phyloP scores from a whole-genome alignment of 2,888 invertebrate species.

The Idaea dimidiata region DNA sequence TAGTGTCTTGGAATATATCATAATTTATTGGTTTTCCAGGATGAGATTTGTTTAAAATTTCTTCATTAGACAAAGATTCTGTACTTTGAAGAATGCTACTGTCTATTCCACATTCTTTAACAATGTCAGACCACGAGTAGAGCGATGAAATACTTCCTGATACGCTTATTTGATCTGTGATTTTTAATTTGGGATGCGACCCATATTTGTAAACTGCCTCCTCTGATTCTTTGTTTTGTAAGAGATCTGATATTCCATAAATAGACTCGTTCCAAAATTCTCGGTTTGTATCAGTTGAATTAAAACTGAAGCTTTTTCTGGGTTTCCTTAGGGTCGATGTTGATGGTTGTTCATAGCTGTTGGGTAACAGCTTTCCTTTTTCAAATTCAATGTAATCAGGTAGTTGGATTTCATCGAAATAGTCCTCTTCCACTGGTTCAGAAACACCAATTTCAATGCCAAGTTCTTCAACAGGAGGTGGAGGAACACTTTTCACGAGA shows the following conservation, averaged over 20 bases:
- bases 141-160: slow-evolving; percentile 34
- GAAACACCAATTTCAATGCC: slow-evolving; percentile 29
- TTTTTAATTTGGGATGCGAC: slow-evolving; percentile 12
- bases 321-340: slow-evolving; percentile 61
- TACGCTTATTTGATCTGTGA: slow-evolving; percentile 18
- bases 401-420: slow-evolving; percentile 50
- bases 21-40: slow-evolving; percentile 35
- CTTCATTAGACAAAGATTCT: slow-evolving; percentile 43
- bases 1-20: slow-evolving; percentile 43
- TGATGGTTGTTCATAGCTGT: slow-evolving; percentile 35
- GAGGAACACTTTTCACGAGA: slow-evolving; percentile 57
- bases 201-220: slow-evolving; percentile 17
- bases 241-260: slow-evolving; percentile 59
- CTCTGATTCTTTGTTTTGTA: slow-evolving; percentile 16
- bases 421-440: slow-evolving; percentile 27
- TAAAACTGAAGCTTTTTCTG: slow-evolving; percentile 50
- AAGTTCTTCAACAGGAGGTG: slow-evolving; percentile 55
- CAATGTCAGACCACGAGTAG: slow-evolving; percentile 62
- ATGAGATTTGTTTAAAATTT: slow-evolving; percentile 55
- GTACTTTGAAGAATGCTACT: slow-evolving; percentile 42
- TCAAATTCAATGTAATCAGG: slow-evolving; percentile 63
- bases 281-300: slow-evolving; percentile 39
- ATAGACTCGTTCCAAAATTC: slow-evolving; percentile 67
- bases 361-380: slow-evolving; percentile 44
- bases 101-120: slow-evolving; percentile 49